phyloP scores from a whole-genome alignment of 2,113 vertebrate genomes.

The Hypanus sabinus region DNA sequence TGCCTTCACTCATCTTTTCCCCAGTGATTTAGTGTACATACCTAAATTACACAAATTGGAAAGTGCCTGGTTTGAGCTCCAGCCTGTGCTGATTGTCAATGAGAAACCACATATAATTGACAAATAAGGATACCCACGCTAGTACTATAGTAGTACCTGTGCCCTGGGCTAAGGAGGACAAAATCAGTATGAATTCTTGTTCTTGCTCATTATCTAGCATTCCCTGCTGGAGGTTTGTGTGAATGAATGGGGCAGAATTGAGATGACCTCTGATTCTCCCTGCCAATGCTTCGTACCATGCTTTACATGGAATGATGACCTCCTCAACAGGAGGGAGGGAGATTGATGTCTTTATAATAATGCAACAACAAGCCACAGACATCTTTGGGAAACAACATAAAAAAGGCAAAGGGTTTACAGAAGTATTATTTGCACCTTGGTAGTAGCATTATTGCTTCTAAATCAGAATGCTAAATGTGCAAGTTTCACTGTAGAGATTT shows the following conservation, averaged over 20 bases:
- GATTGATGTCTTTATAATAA: not conserved
- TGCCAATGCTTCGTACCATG: not conserved
- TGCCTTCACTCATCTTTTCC: not conserved
- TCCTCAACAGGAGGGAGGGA: not conserved
- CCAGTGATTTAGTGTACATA: not conserved
- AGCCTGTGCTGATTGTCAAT: not conserved
- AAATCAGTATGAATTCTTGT: not conserved
- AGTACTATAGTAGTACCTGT: not conserved
- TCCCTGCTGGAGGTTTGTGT: not conserved
- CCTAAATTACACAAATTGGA: not conserved
- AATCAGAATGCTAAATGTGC: too few relatives aligned
- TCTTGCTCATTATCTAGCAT: not conserved
- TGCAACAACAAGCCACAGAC: not conserved
- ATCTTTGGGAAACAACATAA: not conserved
- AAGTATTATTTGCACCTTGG: too few relatives aligned
- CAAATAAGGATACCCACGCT: not conserved
- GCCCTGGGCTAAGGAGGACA: not conserved
- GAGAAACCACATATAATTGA: too few relatives aligned
- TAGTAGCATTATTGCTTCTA: too few relatives aligned
- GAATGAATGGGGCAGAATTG: not conserved
- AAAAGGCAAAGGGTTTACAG: not conserved
- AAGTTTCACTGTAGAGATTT: too few relatives aligned
- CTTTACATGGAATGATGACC: too few relatives aligned
- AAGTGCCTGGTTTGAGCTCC: not conserved
- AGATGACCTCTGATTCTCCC: not conserved